Evolutionary conservation across 2,113 vertebrate species (phyloP), one percentile per base, ranked within the genome.

Genomic region (Peromyscus leucopus): DNA sequence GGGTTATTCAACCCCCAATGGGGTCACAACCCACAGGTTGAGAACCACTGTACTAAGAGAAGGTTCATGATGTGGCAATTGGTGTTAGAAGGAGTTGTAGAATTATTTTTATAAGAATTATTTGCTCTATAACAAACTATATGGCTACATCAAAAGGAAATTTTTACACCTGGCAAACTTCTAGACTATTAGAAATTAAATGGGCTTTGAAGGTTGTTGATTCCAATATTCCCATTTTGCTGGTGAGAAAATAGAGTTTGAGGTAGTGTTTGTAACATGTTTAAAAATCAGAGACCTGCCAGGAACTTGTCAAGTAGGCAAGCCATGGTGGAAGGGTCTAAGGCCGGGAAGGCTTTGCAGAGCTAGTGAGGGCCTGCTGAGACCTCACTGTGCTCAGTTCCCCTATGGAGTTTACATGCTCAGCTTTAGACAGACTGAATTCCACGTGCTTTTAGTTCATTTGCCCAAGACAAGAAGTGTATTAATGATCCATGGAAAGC

Each of bases 131-230:
- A 78, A 55, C 21, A 86, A 85, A 82, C 28, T 91, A 7, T 48
- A 46, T 65, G 9, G 19, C 11, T 85, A 39, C 36, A 59, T 57
- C 17, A 65, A 90, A 78, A 74, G 39, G 65, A 90, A 84, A 48
- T 65, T 75, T 42, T 85, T 76, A 1, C 55, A 83, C 82, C 65
- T 78, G 61, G 57, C 28, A 48, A 93, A 88, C 46, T 93, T 91
- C 28, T 61, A 79, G 78, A 63, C 85, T 91, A n/a, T 86, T 95
- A 91, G 92, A 85, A 71, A 80, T 71, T 21, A 90, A 75, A 76
- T n/a, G 21, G 21, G 13, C 10, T 22, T 55, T 69, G 9, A 46
- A 92, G 75, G 59, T 83, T 31, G 12, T 88, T 94, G 42, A 75
- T 85, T 93, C 42, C 26, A 63, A 59, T 36, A 79, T 59, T 39